Evolutionary conservation across 2,888 invertebrate species (phyloP), one percentile per base, ranked within the genome.

Genomic region (Ophion ellenae): DNA sequence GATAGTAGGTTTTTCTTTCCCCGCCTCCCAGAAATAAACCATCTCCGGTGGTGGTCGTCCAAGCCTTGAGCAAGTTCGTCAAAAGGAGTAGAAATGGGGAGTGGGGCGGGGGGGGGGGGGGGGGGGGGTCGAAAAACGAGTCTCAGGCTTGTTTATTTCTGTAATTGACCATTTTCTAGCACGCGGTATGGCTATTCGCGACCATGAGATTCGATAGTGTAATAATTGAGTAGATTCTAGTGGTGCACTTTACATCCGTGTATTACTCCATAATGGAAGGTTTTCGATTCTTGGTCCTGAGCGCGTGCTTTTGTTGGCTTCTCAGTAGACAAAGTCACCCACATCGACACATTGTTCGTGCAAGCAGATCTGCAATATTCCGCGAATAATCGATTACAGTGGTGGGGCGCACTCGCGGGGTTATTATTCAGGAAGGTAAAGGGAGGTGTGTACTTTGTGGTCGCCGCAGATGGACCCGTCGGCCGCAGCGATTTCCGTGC

Each of bases 401-500:
- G 9, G 5, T 24, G 24, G 2, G 11, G 6, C 3, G 6, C 3
- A 10, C 0, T 59, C 32, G 6, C 1, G 4, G 9, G 57, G 6
- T 59, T 36, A 61, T 17, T 74, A 1, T 77, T 74, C 24, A 14
- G 53, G 7, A 1, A 20, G 17, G 7, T n/a, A 77, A 66, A 3
- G 14, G 20, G 24, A 36, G 6, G 53, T 20, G 32, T 45, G 10
- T 28, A 86, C 82, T 59, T 78, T 86, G 32, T 61, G 75, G 20
- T 47, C 40, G 17, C 75, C 87, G 57, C 87, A 87, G 7, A 45
- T 80, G 11, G 83, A 77, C 3, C 87, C 87, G 63, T 84, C 86
- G 32, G 85, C 83, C 20, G 83, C 73, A 7, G 81, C 76, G 32
- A 63, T 47, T 17, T 40, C 63, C 63, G 64, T 40, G 10, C n/a